Conservation (phyloP, 1,140 invertebrate species). For the Eubasilissa regina region DNA sequence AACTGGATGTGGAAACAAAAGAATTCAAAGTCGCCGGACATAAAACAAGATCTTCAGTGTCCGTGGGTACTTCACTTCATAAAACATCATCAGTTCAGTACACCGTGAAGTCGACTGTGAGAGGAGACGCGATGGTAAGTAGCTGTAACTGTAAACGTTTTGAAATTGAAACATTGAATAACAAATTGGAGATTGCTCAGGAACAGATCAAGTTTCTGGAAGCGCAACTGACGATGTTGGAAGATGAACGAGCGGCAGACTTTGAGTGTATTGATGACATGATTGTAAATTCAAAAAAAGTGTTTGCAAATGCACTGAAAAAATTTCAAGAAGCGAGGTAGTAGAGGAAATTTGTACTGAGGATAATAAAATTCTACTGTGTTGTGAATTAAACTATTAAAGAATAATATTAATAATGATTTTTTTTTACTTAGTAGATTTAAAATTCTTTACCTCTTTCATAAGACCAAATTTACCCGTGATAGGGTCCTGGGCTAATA, state of each 20-base stretch:
- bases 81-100: constrained; percentile 1
- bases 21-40: not conserved
- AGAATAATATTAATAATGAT: no score
- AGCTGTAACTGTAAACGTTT: constrained; percentile 20
- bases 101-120: constrained; percentile 1
- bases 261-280: constrained; percentile 41
- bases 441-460: no score
- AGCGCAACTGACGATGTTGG: constrained; percentile 17
- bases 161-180: constrained; percentile 36
- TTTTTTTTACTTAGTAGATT: no score
- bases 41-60: constrained; percentile 15
- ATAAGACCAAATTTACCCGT: no score
- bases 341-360: no score
- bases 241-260: constrained; percentile 37
- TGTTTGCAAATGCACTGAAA: constrained; percentile 36
- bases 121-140: not conserved
- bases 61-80: not conserved
- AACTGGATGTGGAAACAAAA: constrained; percentile 13
- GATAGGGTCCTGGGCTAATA: no score
- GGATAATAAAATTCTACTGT: no score
- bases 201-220: constrained; percentile 46
- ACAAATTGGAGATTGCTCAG: constrained; percentile 37
- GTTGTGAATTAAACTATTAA: no score
- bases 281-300: constrained; percentile 39
- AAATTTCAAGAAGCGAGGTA: constrained; percentile 39